Evolutionary conservation across 2,113 vertebrate species (phyloP).

Genomic region (Lipophrys pholis): DNA sequence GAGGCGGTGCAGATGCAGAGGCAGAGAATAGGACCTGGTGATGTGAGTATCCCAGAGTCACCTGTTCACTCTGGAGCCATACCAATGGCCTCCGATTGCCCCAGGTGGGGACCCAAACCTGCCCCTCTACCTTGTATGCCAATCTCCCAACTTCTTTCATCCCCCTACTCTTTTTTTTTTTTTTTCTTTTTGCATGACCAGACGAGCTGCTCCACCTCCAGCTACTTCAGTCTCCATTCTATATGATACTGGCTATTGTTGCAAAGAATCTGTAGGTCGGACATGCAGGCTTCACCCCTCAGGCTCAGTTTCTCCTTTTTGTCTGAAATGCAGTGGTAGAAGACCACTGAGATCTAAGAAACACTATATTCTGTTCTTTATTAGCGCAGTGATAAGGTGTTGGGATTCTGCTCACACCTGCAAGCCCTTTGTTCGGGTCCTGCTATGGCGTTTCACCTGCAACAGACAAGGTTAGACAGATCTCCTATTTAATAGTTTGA

Average conservation of each 20-base stretch:
- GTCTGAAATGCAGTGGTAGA: conserved; percentile 57
- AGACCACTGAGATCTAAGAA: conserved; percentile 69
- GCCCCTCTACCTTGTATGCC: conserved; percentile 39
- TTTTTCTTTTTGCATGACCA: conserved; percentile 52
- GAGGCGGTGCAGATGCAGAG: background rate
- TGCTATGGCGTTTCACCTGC: conserved; percentile 73
- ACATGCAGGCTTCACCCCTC: conserved; percentile 48
- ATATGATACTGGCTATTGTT: conserved; percentile 72
- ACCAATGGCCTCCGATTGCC: conserved; percentile 55
- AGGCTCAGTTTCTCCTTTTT: conserved; percentile 66
- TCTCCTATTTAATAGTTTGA: conserved; percentile 73
- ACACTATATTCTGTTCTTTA: conserved; percentile 76
- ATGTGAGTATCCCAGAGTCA: conserved; percentile 32
- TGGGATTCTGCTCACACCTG: conserved; percentile 82
- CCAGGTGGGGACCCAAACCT: conserved; percentile 61
- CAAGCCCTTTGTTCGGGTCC: conserved; percentile 69
- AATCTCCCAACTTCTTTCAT: conserved; percentile 48
- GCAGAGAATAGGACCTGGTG: conserved; percentile 27
- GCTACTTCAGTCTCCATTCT: conserved; percentile 39
- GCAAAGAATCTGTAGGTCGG: conserved; percentile 66
- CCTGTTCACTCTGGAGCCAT: conserved; percentile 42
- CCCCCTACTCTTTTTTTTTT: background rate
- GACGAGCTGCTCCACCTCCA: conserved; percentile 52
- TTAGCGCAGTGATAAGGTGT: conserved; percentile 74
- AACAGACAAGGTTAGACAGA: conserved; percentile 70